Percentiles rank a stretch among this genome's conserved stretches.
Evolutionary conservation across 2,888 invertebrate genomes (phyloP).

Genomic region (Desoria tigrina): DNA sequence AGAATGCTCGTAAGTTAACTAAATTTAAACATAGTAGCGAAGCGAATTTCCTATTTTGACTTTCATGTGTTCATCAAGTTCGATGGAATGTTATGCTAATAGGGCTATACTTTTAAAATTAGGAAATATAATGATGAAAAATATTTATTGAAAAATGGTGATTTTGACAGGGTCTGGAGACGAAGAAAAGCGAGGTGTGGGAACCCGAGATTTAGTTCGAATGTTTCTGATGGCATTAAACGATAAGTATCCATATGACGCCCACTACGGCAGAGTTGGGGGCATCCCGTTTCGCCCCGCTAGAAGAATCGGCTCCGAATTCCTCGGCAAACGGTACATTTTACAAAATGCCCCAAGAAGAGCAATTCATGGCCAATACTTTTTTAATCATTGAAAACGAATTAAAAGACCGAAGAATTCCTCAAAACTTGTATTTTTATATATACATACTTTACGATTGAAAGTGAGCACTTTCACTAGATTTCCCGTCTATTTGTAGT

Average conservation of each 20-base stretch:
- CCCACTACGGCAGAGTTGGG: conserved; percentile 20
- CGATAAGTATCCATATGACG: conserved; percentile 17
- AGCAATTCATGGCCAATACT: too few species aligned
- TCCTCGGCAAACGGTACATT: conserved; percentile 49
- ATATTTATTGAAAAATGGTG: too few species aligned
- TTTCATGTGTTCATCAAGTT: too few species aligned
- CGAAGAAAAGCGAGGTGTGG: conserved; percentile 8
- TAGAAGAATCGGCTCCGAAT: conserved; percentile 51
- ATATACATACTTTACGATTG: too few species aligned
- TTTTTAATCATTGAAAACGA: too few species aligned
- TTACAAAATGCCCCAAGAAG: too few species aligned
- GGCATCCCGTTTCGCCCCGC: conserved; percentile 47
- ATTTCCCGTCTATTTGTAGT: too few species aligned
- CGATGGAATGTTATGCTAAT: background rate
- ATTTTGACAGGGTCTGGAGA: conserved; percentile 7
- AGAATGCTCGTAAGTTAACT: conserved; percentile 7
- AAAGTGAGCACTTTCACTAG: too few species aligned
- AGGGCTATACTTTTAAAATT: background rate
- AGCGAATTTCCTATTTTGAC: too few species aligned
- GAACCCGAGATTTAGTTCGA: conserved; percentile 32
- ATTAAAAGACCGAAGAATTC: too few species aligned
- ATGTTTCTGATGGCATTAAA: conserved; percentile 31
- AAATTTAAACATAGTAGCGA: background rate
- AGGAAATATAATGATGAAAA: too few species aligned
- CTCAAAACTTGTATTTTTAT: too few species aligned